phyloP scores from a whole-genome alignment of 1,140 invertebrate species.

The Aporrectodea caliginosa region DNA sequence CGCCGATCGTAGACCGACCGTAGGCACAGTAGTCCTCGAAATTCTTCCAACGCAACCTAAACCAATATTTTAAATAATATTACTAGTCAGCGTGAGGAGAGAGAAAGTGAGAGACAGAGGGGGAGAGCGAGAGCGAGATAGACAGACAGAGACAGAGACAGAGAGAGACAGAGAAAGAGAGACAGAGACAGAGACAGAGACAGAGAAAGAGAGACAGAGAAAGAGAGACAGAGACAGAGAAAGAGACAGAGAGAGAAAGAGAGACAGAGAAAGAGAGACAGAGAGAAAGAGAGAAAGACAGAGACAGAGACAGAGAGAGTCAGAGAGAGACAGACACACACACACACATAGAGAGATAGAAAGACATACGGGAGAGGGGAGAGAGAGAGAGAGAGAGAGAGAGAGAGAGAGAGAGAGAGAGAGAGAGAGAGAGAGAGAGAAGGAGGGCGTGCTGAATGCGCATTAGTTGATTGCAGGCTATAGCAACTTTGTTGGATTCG shows the following conservation, averaged over 20 bases:
- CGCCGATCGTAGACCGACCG: conserved; percentile 6
- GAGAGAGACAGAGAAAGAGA: background rate
- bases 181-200: background rate
- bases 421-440: background rate
- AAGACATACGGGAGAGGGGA: background rate
- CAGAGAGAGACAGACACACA: background rate
- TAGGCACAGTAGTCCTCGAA: conserved; percentile 19
- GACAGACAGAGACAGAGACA: background rate
- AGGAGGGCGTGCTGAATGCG: no score
- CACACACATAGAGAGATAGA: background rate
- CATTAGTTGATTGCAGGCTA: no score
- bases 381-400: conserved; percentile 1
- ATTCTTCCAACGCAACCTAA: conserved; percentile 22
- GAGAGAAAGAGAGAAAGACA: background rate
- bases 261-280: background rate
- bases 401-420: background rate
- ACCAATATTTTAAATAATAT: no score
- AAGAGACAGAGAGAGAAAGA: background rate
- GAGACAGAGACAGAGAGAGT: background rate
- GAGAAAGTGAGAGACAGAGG: background rate
- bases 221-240: background rate
- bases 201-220: background rate
- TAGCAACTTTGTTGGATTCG: background rate
- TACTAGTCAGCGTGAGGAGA: background rate
- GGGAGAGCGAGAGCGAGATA: background rate